Evolutionary conservation across 1,140 invertebrate species (phyloP), one percentile per base, ranked within the genome.

Genomic region (Oedothorax gibbosus): DNA sequence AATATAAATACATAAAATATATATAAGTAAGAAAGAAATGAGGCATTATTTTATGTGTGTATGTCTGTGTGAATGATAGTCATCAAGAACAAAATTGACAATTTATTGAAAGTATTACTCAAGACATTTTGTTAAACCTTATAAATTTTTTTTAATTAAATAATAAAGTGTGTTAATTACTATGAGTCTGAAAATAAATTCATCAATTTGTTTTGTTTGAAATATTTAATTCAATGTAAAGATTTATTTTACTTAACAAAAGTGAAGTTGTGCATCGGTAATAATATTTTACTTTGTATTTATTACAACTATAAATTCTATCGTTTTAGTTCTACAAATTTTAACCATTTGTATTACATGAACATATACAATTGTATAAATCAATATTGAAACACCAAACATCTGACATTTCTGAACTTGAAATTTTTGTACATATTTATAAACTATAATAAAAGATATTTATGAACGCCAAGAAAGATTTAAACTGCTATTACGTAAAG

Each of bases 1-100:
- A 68, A 77, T 77, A 77, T 65, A 77, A 64, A 77, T 64, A 75
- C 15, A 75, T 75, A 62, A n/a, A 57, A 75, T 75, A 75, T 75
- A 75, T 57, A 75, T 73, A 11, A 57, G 72, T 35, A 77, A 49
- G 15, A 50, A 77, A 11, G 20, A 64, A 56, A 56, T 79, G 65
- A 68, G 77, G 77, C 77, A 79, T 79, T 79, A 79, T 79, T 79
- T 79, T 79, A 68, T 79, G 77, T 79, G 65, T 56, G 64, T 66
- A 53, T 68, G 65, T 21, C 54, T 68, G 77, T 54, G 65, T 79
- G 77, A n/a, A 62, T 68, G 77, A 79, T 79, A 79, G 77, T 79
- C 77, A 79, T 15, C 51, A 14, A 75, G 57, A 75, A 62, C 12
- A 62, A 62, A 15, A 62, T 62, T 62, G 6, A 62, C 12, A 62